phyloP scores from a whole-genome alignment of 2,113 vertebrate genomes.

The Pimephales promelas region DNA sequence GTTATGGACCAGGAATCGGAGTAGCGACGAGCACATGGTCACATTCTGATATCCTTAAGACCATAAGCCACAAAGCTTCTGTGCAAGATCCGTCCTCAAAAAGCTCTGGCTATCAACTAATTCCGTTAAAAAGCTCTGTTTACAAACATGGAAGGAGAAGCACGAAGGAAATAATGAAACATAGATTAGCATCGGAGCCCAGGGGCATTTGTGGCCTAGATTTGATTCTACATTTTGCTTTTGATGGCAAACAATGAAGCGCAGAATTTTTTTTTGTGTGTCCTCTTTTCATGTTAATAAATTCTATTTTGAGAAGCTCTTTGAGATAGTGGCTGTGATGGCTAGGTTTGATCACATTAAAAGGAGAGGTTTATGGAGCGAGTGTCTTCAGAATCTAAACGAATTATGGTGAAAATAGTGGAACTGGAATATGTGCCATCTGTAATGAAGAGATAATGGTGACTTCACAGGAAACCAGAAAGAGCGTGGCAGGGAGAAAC shows the following conservation, averaged over 20 bases:
- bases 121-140: conserved; percentile 74
- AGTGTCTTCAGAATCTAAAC: background rate
- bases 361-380: conserved; percentile 9
- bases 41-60: conserved; percentile 2
- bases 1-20: background rate
- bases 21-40: background rate
- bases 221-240: conserved; percentile 63
- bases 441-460: conserved; percentile 26
- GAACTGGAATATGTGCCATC: background rate
- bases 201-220: conserved; percentile 76
- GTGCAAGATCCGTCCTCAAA: conserved; percentile 6
- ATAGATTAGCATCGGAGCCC: conserved; percentile 77
- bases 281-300: conserved; percentile 42
- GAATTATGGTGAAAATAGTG: conserved; percentile 3
- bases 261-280: conserved; percentile 35
- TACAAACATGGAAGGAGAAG: conserved; percentile 69
- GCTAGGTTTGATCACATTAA: conserved; percentile 20
- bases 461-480: conserved; percentile 25
- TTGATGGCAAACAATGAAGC: conserved; percentile 59
- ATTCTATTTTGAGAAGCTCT: conserved; percentile 48
- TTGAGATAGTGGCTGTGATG: conserved; percentile 28
- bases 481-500: conserved; percentile 12
- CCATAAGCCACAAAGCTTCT: background rate
- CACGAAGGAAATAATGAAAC: conserved; percentile 69
- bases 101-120: conserved; percentile 60